Base-by-base conservation (phyloP, 37 sponge, comb jelly and placozoan species). In the Theonella swinhoei region DNA sequence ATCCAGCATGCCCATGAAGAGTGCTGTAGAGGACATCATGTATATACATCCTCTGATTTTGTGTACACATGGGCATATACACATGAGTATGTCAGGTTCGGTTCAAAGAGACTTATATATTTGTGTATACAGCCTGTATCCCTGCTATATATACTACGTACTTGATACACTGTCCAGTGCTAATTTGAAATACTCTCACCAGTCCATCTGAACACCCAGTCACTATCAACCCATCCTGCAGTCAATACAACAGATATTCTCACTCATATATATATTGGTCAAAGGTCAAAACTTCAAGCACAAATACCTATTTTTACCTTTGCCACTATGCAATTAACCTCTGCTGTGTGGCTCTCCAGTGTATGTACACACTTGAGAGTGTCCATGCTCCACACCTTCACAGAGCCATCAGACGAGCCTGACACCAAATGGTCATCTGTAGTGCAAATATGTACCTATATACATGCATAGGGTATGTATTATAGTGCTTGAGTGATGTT, bases 171-270 rank as follows among this genome's bases (percentile, higher is more conserved):
- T 81, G 80, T 36, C 95, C 95, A 83, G 83, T 81, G 1, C 40
- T 38, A 65, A 80, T 39, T 43, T 90, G 63, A 66, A 83, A 96
- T 29, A 85, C 73, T 43, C 94, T 75, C 36, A 96, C 83, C 38
- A 88, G 24, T 5, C 92, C 88, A 74, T 96, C 97, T 36, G 85
- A 64, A 77, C 88, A 93, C 9, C 85, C 97, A 33, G 89, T 88
- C 31, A 91, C 81, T 35, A 93, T 71, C 34, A 85, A 19, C 20
- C 76, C 83, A 72, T 85, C 77, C 94, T 92, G 60, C 11, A 62
- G 5, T 29, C 22, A 66, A 31, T 20, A 33, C 31, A 68, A 29
- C 30, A 24, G n/a, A 5, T n/a, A 28, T 19, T 33, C 28, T 5
- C 66, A 33, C 22, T 78, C 5, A 47, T 47, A 47, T 14, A 47